phyloP scores from a whole-genome alignment of 1,140 invertebrate species.

The Drosophila subpulchrella region DNA sequence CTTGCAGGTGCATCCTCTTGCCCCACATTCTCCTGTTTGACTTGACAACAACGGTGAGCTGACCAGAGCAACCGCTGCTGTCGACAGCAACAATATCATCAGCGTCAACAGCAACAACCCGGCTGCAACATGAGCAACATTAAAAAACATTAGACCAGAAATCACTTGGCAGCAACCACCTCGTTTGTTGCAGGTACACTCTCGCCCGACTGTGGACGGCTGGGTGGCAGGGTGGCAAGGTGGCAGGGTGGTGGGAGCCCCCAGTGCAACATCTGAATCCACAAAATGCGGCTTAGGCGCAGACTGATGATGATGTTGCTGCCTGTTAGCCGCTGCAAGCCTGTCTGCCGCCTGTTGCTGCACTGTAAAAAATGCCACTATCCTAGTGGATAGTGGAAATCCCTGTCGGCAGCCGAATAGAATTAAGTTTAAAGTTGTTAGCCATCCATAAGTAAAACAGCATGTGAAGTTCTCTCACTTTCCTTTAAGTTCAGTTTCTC shows the following conservation, averaged over 20 bases:
- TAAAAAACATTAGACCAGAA: constrained; percentile 82
- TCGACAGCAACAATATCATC: constrained; percentile 83
- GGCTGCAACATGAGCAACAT: constrained; percentile 77
- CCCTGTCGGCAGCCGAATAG: not conserved
- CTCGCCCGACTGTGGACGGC: not conserved
- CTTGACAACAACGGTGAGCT: constrained; percentile 72
- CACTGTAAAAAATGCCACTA: constrained; percentile 5
- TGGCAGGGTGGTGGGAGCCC: constrained; percentile 1
- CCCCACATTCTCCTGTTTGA: constrained; percentile 49
- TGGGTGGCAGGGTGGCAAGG: not conserved
- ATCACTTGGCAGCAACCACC: constrained; percentile 78
- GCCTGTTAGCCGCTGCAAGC: constrained; percentile 23
- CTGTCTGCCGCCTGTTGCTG: constrained; percentile 16
- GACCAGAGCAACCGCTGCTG: constrained; percentile 78
- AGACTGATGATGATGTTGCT: constrained; percentile 73
- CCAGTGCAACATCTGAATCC: constrained; percentile 67
- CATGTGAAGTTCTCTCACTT: too few relatives aligned
- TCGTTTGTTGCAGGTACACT: constrained; percentile 67
- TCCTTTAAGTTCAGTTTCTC: not conserved
- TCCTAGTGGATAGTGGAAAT: not conserved
- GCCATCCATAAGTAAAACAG: too few relatives aligned
- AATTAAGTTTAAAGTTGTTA: not conserved
- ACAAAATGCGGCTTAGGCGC: constrained; percentile 80
- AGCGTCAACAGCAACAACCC: constrained; percentile 54
- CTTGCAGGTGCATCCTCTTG: constrained; percentile 35